Base-by-base conservation (phyloP, 2,888 invertebrate species). In the Choristoneura rosaceana region DNA sequence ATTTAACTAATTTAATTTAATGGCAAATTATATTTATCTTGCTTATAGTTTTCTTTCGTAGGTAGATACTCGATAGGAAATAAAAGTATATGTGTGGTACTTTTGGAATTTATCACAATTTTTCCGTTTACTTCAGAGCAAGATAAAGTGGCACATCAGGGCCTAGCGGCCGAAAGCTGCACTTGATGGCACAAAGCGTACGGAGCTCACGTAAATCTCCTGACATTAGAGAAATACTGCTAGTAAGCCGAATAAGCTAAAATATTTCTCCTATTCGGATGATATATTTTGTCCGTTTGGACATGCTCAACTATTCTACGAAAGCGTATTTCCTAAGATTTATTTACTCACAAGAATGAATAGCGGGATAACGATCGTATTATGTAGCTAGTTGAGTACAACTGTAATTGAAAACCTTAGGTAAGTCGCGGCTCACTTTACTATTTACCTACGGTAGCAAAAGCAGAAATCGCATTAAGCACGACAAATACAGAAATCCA, bases 121-220 rank as follows among this genome's bases (percentile, higher is more conserved):
- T 10, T 50, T 47, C 14, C 43, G 9, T 69, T 66, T 66, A 10
- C 41, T 55, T 63, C 47, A 58, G 38, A 62, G 67, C 58, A 55
- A 73, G 69, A 69, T 64, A 69, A 64, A 73, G 52, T 64, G 73
- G 38, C 73, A 73, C 69, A 64, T 64, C 68, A 73, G 59, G 25
- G n/a, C 41, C 10, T 17, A 15, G 55, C 25, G 60, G 61, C 52
- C 69, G 9, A 62, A 64, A 34, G 52, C 73, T 73, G 73, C 73
- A 73, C 33, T 73, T 60, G 73, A 73, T 59, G 69, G 73, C 61
- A 67, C 33, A 73, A 68, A 67, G 55, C 65, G 70, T 12, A 62
- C 71, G 33, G 71, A 45, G 33, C 69, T 59, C 60, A 50, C 25
- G 63, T 69, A 73, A 73, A 73, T 73, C 63, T 64, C 50, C 60